Conservation (phyloP, 1,140 invertebrate species). For the Drosophila subobscura region DNA sequence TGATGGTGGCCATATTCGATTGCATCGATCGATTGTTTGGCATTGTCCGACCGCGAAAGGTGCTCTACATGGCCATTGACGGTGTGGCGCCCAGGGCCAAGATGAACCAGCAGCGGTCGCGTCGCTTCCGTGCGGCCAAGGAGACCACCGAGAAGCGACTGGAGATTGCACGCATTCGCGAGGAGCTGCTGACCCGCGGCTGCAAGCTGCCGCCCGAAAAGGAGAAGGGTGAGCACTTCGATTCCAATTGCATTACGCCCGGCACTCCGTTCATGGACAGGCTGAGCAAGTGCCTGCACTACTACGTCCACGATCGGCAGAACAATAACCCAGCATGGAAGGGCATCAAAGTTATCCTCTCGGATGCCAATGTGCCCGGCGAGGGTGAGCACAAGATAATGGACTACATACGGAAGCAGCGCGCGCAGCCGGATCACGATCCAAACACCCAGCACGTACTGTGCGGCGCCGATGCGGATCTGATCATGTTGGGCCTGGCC, state of each 20-base stretch:
- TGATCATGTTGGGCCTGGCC: conserved; percentile 99
- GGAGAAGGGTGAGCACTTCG: conserved; percentile 96
- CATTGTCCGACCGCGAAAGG: conserved; percentile 96
- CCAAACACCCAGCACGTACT: conserved; percentile 99
- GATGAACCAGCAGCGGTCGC: conserved; percentile 99
- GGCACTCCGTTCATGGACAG: conserved; percentile 99
- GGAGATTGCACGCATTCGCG: conserved; percentile 92
- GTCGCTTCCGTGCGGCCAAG: conserved; percentile 98
- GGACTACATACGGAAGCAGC: conserved; percentile 98
- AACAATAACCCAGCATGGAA: conserved; percentile 98
- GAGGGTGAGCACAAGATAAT: conserved; percentile 99
- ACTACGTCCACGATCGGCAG: conserved; percentile 96
- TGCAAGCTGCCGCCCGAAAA: conserved; percentile 94
- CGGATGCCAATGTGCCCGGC: conserved; percentile 99
- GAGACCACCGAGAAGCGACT: conserved; percentile 95
- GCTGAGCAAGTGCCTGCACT: conserved; percentile 96
- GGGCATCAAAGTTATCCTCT: conserved; percentile 97
- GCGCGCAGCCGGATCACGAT: conserved; percentile 97
- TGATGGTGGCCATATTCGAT: conserved; percentile 99
- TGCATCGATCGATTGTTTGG: conserved; percentile 98
- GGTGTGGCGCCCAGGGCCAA: conserved; percentile 99
- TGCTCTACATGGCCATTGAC: conserved; percentile 99
- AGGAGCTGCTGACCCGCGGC: conserved; percentile 86
- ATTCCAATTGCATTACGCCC: conserved; percentile 99
- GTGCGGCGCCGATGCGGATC: conserved; percentile 99